A percentile compares a stretch with the other conserved stretches of the same genome.
Conservation (phyloP, 2,797 vertebrate genomes). For the Sebastes itinus region DNA sequence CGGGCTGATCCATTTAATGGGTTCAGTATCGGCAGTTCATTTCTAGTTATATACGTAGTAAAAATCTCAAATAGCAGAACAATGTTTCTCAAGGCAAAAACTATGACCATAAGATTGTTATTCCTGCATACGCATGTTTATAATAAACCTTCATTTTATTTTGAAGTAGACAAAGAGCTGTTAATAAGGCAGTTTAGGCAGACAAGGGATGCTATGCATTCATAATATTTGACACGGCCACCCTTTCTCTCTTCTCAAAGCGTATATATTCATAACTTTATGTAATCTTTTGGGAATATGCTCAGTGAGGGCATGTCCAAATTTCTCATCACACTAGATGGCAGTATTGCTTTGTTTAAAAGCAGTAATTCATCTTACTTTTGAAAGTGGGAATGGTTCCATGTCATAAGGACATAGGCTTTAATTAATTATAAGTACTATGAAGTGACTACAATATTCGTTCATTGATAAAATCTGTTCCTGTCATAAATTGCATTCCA, state of each 20-base stretch:
- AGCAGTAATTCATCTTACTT: background rate
- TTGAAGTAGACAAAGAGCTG: background rate
- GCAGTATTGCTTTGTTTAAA: slow-evolving; percentile 63
- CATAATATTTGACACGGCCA: background rate
- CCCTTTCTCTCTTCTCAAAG: background rate
- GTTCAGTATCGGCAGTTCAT: background rate
- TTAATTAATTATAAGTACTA: slow-evolving; percentile 21
- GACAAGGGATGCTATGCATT: background rate
- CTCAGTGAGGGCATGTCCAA: background rate
- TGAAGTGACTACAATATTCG: background rate
- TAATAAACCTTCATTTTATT: background rate
- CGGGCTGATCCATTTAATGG: background rate
- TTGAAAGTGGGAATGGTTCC: background rate
- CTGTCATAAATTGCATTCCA: background rate
- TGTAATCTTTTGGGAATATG: background rate
- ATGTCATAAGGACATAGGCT: slow-evolving; percentile 10
- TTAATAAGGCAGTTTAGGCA: background rate
- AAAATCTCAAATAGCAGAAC: background rate
- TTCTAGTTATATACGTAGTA: no score
- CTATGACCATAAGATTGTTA: background rate
- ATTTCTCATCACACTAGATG: slow-evolving; percentile 65
- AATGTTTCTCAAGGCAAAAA: background rate
- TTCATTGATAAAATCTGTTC: background rate
- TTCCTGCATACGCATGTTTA: background rate
- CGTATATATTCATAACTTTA: background rate